Evolutionary conservation across 2,797 vertebrate species (phyloP), one percentile per base, ranked within the genome.

Genomic region (Hypotaenidia okinawae): DNA sequence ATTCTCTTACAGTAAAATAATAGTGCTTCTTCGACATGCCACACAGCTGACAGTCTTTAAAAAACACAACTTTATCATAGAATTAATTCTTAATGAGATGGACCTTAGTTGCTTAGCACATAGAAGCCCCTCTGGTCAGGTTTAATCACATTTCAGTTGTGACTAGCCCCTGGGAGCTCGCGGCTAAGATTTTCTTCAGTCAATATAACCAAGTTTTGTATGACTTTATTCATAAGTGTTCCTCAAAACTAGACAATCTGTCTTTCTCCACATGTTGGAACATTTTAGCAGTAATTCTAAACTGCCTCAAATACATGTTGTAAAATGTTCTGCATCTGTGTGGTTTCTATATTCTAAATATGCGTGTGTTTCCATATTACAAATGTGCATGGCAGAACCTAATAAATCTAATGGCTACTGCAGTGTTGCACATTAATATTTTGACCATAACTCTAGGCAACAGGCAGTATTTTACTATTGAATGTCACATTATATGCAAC

Each of bases 281-380:
- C 61, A 68, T 94, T 95, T 91, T 79, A 77, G 45, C 47, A 86
- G 80, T 79, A 94, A 90, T 84, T 93, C 83, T 90, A 93, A 89
- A 88, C 77, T 74, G 32, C 49, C 77, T 52, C 77, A 90, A 93
- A 92, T 68, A 54, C 35, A 70, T 73, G 43, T 33, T 80, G 45
- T 74, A 89, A 95, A 95, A 79, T 51, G 18, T 87, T 94, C 63
- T 96, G 41, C 67, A 70, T 89, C 68, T 90, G 64, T 77, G 70
- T 90, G 74, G 70, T 16, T 94, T 86, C 84, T 79, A 16, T 64
- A 61, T 77, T 82, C 75, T 41, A 93, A 84, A 63, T 57, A 41
- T 6, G 9, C 2, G 11, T 19, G 59, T 86, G 32, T 93, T 91
- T 94, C 93, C 59, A 55, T 73, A 90, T 67, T 89, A 87, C 39